phyloP scores from a whole-genome alignment of 2,113 vertebrate genomes.

The Numida meleagris region DNA sequence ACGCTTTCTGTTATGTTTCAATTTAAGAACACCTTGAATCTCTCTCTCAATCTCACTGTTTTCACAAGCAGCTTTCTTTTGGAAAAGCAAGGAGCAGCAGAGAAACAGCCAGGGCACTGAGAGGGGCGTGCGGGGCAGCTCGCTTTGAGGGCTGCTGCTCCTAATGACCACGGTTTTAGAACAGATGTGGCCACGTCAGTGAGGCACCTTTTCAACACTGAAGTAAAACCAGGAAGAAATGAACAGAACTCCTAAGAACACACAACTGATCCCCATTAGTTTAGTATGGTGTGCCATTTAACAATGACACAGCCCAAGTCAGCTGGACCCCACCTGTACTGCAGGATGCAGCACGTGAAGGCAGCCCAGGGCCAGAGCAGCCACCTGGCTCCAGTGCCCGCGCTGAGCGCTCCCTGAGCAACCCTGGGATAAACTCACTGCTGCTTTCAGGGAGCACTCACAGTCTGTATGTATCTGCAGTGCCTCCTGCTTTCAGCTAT shows the following conservation, averaged over 20 bases:
- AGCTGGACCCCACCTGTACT: accelerated
- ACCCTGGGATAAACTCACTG: not conserved
- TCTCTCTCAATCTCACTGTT: not conserved
- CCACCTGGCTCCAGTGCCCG: not conserved
- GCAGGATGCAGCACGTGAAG: not conserved
- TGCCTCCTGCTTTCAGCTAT: not conserved
- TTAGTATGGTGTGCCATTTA: not conserved
- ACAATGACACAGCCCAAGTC: not conserved
- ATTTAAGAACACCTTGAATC: not conserved
- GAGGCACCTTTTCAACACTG: not conserved
- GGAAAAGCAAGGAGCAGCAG: not conserved
- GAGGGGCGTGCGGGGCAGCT: not conserved
- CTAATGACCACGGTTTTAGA: not conserved
- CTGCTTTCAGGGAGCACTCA: not conserved
- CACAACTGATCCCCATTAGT: not conserved
- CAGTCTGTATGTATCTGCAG: not conserved
- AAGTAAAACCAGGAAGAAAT: not conserved
- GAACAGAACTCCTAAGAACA: not conserved
- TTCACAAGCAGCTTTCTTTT: not conserved
- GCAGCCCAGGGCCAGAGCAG: not conserved
- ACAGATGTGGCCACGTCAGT: not conserved
- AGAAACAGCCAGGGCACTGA: not conserved
- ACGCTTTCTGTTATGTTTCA: not conserved
- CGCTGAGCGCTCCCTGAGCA: not conserved
- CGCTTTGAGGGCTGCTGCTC: not conserved